A percentile compares a stretch with the other conserved stretches of the same genome.
These are phyloP conservation scores for Frankliniella intonsa DNA, from an alignment of 2,888 invertebrate genomes.

Conservation along the genomic window DNA sequence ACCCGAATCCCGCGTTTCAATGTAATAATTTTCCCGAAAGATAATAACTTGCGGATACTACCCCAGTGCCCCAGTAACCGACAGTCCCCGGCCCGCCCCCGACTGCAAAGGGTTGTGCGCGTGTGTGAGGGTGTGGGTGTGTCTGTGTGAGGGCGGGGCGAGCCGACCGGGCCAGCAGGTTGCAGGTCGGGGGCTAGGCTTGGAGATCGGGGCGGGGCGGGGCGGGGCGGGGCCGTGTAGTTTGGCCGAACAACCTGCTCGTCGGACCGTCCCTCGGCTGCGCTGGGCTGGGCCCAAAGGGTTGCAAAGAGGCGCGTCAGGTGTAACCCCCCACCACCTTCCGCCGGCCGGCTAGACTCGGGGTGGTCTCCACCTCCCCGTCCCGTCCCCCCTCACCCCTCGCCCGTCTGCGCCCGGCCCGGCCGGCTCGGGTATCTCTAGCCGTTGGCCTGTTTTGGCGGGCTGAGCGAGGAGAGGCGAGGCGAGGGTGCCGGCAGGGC, in stretches of 20 bases:
- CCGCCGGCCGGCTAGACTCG: not conserved
- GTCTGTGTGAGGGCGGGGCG: no score
- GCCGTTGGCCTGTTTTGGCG: no score
- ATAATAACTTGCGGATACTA: not conserved
- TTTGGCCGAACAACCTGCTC: not conserved
- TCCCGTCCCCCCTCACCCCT: not conserved
- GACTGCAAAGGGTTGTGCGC: not conserved
- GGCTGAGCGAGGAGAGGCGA: no score
- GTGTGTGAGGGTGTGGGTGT: no score
- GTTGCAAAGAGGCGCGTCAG: conserved; percentile 18
- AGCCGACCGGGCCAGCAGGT: not conserved
- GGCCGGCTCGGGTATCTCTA: no score
- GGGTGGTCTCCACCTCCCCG: not conserved
- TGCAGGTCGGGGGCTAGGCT: not conserved
- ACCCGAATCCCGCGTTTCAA: no score
- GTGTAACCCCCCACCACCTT: not conserved
- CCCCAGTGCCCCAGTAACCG: conserved; percentile 17
- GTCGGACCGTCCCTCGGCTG: not conserved
- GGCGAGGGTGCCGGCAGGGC: no score
- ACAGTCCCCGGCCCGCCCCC: not conserved
- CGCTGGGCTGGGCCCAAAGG: not conserved
- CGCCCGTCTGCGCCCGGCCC: not conserved
- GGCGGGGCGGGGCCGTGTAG: not conserved
- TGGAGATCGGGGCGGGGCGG: not conserved
- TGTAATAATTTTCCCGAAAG: not conserved